Evolutionary conservation across 1,140 invertebrate species (phyloP), one percentile per base, ranked within the genome.

Genomic region (Saccostrea cuccullata): DNA sequence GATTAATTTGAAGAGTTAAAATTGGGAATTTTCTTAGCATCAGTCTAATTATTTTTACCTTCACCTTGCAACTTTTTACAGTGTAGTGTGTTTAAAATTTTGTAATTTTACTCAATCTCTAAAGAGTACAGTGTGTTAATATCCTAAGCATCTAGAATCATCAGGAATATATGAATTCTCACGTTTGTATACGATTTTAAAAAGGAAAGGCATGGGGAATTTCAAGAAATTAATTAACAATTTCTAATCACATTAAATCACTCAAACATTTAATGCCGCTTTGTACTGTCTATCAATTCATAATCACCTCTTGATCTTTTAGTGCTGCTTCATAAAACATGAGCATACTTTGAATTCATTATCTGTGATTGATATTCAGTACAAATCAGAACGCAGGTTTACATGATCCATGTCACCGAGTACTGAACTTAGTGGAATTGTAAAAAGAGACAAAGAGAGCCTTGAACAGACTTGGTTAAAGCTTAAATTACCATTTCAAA

Each of bases 261-360:
- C 15, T 77, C 70, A 77, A 47, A 77, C 26, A 77, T 77, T 30
- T 77, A 30, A 11, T 15, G 30, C 0, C 15, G 9, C 70, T 36
- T 30, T 77, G 70, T 77, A 30, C 11, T 77, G 70, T 77, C 70
- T 40, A 36, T 77, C 70, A 77, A 77, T 15, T 17, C 13, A 0
- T 77, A 77, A 77, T 36, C 6, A 36, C 26, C 2, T 36, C 26
- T 77, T 36, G 70, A 36, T 77, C 70, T 23, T 26, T 30, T 9
- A 77, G 70, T 77, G 70, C 70, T 77, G 30, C 11, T 77, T 77
- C 70, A 77, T 77, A 15, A 77, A 36, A 77, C 70, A 77, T 77
- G 70, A 36, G 70, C 70, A 77, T 77, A 77, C 30, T 30, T 77
- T 77, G 70, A 77, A 77, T 77, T 30, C 70, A 77, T 77, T 77